Evolutionary conservation across 2,888 invertebrate genomes (phyloP).

Genomic region (Tanytarsus gracilentus): DNA sequence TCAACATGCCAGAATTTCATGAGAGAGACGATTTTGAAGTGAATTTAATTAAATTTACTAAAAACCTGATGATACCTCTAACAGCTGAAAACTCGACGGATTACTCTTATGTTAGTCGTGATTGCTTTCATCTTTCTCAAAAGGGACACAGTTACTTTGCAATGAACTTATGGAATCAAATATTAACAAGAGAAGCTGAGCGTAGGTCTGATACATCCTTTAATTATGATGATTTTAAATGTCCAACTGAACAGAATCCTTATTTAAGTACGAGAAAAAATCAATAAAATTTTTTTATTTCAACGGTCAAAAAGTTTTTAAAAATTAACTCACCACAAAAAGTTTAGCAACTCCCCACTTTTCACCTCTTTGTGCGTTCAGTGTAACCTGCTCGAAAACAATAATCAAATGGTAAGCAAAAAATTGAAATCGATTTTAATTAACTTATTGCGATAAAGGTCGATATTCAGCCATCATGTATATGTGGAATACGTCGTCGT

Average conservation of each 20-base stretch:
- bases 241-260: constrained; percentile 38
- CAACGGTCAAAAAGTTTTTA: not conserved
- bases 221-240: constrained; percentile 36
- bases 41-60: constrained; percentile 46
- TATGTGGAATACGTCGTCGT: constrained; percentile 22
- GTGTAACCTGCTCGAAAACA: not conserved
- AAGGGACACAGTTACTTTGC: constrained; percentile 40
- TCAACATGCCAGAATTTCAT: constrained; percentile 40
- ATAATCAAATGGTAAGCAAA: constrained; percentile 16
- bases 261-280: constrained; percentile 35
- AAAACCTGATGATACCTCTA: constrained; percentile 42
- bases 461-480: constrained; percentile 11
- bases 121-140: constrained; percentile 50
- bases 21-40: constrained; percentile 49
- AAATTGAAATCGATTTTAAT: not conserved
- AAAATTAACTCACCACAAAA: not conserved
- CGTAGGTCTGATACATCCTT: constrained; percentile 41
- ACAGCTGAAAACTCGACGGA: constrained; percentile 43
- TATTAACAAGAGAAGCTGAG: constrained; percentile 47
- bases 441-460: not conserved
- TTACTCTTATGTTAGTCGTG: constrained; percentile 47
- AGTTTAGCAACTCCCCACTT: too few species aligned
- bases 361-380: too few species aligned
- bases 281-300: not conserved
- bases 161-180: constrained; percentile 54